These are phyloP conservation scores for Ailuropoda melanoleuca DNA, from an alignment of 2,113 vertebrate species.

Conservation along the genomic window DNA sequence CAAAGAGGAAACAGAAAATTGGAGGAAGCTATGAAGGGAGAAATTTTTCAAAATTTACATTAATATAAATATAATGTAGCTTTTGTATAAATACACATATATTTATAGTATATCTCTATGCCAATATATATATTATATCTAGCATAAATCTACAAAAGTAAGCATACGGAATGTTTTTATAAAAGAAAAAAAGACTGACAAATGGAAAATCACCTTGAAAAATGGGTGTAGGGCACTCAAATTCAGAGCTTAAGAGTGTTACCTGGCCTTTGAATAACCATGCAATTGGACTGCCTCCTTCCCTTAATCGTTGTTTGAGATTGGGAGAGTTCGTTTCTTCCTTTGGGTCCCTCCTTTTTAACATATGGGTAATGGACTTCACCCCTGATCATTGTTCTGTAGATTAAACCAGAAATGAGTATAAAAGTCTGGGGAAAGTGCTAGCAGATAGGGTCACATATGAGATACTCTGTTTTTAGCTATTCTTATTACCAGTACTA, in stretches of 20 bases:
- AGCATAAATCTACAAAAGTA: neutral
- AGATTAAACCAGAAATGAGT: neutral
- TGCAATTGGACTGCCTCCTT: neutral
- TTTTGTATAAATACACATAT: neutral
- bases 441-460: neutral
- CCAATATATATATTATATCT: neutral
- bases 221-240: neutral
- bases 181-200: neutral
- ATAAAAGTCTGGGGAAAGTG: neutral
- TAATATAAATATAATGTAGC: neutral
- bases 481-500: neutral
- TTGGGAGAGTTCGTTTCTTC: neutral
- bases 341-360: neutral
- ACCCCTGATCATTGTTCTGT: neutral
- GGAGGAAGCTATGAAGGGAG: neutral
- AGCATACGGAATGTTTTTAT: neutral
- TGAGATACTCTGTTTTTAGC: neutral
- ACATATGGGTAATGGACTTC: neutral
- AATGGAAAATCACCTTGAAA: neutral
- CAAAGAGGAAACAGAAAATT: neutral
- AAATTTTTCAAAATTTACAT: neutral
- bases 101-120: neutral
- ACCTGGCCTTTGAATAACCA: neutral
- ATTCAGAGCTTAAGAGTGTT: neutral
- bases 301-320: neutral